These are phyloP conservation scores for Drosophila burlai DNA, from an alignment of 1,140 invertebrate species.

Conservation along the genomic window DNA sequence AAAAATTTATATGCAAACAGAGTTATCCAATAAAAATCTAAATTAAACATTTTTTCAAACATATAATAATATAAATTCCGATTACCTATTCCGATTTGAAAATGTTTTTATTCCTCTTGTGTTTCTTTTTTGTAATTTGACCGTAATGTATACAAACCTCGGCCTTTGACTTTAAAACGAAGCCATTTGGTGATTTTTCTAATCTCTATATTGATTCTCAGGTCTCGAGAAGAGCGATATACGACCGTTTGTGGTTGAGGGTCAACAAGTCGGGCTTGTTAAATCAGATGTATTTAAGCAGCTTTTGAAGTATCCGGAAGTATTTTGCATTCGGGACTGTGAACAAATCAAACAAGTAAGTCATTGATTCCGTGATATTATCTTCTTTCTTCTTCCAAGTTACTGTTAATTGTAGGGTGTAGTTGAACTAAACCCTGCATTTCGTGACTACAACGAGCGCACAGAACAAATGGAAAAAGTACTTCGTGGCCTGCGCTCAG, in stretches of 20 bases:
- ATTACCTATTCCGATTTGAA: too few species aligned
- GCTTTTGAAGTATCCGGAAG: slow-evolving; percentile 92
- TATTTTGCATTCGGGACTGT: slow-evolving; percentile 86
- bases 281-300: slow-evolving; percentile 92
- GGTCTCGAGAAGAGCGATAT: slow-evolving; percentile 91
- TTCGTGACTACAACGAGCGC: slow-evolving; percentile 92
- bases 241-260: slow-evolving; percentile 94
- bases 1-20: too few species aligned
- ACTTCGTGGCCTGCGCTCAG: slow-evolving; percentile 89
- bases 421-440: slow-evolving; percentile 93
- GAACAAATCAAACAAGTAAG: slow-evolving; percentile 79
- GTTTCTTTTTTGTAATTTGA: too few species aligned
- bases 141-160: too few species aligned
- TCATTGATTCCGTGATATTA: background rate
- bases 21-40: too few species aligned
- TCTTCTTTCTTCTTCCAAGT: background rate
- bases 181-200: too few species aligned
- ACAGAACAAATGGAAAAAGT: slow-evolving; percentile 92
- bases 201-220: slow-evolving; percentile 70
- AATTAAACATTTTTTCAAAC: too few species aligned
- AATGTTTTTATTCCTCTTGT: too few species aligned
- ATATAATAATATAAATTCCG: too few species aligned
- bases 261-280: slow-evolving; percentile 94
- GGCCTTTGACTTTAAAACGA: too few species aligned
- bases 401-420: slow-evolving; percentile 59